Conservation (phyloP, 2,113 vertebrate species). For the Diphyllodes magnificus region DNA sequence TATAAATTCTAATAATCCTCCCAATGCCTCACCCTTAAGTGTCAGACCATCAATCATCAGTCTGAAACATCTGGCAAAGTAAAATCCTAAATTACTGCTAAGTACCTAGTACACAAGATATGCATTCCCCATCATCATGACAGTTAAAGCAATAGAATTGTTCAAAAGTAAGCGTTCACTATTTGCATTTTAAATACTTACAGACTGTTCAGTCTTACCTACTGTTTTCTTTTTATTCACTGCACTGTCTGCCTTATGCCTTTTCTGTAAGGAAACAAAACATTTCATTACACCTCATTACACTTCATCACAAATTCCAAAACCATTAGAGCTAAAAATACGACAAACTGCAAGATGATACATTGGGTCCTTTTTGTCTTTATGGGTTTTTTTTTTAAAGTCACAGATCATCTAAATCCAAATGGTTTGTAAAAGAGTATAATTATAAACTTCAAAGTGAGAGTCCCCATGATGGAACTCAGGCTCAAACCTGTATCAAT, state of each 20-base stretch:
- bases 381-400: neutral
- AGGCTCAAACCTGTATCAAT: neutral
- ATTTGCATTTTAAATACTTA: neutral
- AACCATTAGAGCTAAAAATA: neutral
- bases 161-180: neutral
- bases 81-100: neutral
- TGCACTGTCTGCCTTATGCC: slow-evolving; percentile 96
- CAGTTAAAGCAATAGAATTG: neutral
- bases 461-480: neutral
- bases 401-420: neutral
- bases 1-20: neutral
- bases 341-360: neutral
- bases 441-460: neutral
- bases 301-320: neutral
- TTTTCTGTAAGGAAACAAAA: slow-evolving; percentile 80
- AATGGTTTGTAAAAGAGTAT: neutral
- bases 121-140: neutral
- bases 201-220: slow-evolving; percentile 73
- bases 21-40: neutral
- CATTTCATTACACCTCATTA: neutral
- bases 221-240: slow-evolving; percentile 97
- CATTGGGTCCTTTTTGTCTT: neutral
- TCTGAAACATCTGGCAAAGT: neutral
- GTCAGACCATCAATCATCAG: neutral
- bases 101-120: neutral